Base-by-base conservation (phyloP, 2,113 vertebrate species). In the Paracanthobrama guichenoti region DNA sequence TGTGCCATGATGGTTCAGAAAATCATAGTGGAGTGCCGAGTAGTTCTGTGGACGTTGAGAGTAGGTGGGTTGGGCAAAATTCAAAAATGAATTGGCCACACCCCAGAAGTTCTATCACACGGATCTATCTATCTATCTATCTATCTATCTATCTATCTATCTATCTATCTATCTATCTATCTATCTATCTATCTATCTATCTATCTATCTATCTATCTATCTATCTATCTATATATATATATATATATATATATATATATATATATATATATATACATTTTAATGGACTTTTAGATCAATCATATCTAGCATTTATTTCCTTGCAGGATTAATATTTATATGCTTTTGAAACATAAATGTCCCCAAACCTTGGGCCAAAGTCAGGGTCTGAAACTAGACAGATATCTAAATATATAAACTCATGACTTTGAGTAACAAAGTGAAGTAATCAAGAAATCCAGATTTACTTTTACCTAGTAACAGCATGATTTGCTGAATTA, bases 1-100 rank as follows among this genome's bases (percentile, higher is more conserved):
- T 81, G 77, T 67, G 55, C 24, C 50, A 87, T 35, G 44, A 72
- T 59, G 22, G 31, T 72, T 62, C n/a, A n/a, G 53, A 71, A 76
- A 72, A 78, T 67, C 26, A 59, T 57, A 79, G 66, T 46, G 55
- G 69, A 48, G 57, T 18, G 26, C 28, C 28, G 26, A 79, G 18
- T 72, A 50, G 3, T 44, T 22, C 5, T 50, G 69, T 20, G 39
- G 14, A 59, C 4, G 14, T 31, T 75, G 24, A n/a, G 53, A 78
- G 75, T 39, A 26, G 44, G 48, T 31, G 73, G 48, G 24, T 12
- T 76, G 4, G 73, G 48, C 16, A 53, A 76, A 18, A 75, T 4
- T 6, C 18, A 53, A 13, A 28, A 28, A 53, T 31, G 3, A 39
- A 69, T 69, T 39, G 66, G 66, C 31, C 66, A 69, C 66, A 69